Evolutionary conservation across 2,113 vertebrate genomes (phyloP).

Genomic region (Plecotus auritus): DNA sequence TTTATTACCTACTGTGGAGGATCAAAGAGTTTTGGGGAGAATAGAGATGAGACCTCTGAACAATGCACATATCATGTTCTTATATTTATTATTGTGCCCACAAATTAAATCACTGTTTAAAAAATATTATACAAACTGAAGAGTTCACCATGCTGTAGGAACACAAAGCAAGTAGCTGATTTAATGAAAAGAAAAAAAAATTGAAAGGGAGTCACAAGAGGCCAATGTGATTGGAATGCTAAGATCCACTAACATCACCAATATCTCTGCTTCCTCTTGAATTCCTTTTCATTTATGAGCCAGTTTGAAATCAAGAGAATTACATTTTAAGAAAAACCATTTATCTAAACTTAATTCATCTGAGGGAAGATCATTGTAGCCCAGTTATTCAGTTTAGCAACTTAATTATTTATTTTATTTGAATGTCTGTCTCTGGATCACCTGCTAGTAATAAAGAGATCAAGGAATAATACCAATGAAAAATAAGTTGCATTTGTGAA

Average conservation of each 20-base stretch:
- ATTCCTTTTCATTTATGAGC: conserved; percentile 73
- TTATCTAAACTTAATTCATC: conserved; percentile 82
- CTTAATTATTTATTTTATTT: conserved; percentile 72
- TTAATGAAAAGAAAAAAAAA: conserved; percentile 46
- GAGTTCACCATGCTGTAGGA: neutral
- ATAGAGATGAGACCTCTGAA: neutral
- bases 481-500: neutral
- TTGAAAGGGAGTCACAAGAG: conserved; percentile 73
- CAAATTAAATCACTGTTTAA: conserved; percentile 52
- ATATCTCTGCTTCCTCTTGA: conserved; percentile 42
- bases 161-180: conserved; percentile 44
- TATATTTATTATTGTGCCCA: conserved; percentile 6
- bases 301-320: conserved; percentile 81
- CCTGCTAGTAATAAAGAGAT: neutral
- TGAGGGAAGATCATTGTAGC: conserved; percentile 75
- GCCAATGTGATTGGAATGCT: conserved; percentile 74
- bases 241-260: conserved; percentile 70
- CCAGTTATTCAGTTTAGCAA: conserved; percentile 77
- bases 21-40: neutral
- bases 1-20: neutral
- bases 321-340: conserved; percentile 79
- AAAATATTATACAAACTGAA: conserved; percentile 23
- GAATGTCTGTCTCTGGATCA: neutral
- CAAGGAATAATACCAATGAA: conserved; percentile 30
- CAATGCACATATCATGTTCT: neutral